Conservation (phyloP, 2,113 vertebrate species). For the Nettapus auritus region DNA sequence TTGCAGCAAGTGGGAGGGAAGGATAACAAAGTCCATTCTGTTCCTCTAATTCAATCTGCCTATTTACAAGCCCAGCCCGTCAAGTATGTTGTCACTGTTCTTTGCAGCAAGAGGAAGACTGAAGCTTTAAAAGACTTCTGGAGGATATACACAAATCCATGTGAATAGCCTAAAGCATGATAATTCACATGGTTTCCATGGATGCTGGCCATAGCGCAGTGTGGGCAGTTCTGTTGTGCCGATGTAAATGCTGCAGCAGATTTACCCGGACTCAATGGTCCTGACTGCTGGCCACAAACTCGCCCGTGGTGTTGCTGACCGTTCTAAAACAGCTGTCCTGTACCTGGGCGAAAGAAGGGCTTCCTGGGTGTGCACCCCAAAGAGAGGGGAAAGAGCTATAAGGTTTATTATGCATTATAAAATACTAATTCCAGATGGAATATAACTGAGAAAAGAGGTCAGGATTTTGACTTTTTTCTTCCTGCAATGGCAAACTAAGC, state of each 20-base stretch:
- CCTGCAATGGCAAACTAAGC: background rate
- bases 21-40: constrained; percentile 54
- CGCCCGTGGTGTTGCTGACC: background rate
- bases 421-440: background rate
- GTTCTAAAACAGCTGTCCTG: background rate
- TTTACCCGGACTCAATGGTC: background rate
- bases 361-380: background rate
- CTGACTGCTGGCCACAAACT: background rate
- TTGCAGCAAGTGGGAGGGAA: constrained; percentile 27
- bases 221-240: background rate
- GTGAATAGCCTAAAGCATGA: background rate
- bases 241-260: background rate
- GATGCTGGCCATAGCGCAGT: background rate
- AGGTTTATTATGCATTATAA: background rate
- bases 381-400: background rate
- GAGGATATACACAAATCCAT: background rate
- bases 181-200: background rate
- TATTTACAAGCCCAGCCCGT: background rate
- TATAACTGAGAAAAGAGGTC: background rate
- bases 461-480: background rate
- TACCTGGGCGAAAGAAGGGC: background rate
- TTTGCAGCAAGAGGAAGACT: background rate
- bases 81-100: background rate
- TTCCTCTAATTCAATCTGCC: constrained; percentile 28
- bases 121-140: background rate